Evolutionary conservation across 92 coral and sea anemone genomes (phyloP).

Genomic region (Diadumene lineata): DNA sequence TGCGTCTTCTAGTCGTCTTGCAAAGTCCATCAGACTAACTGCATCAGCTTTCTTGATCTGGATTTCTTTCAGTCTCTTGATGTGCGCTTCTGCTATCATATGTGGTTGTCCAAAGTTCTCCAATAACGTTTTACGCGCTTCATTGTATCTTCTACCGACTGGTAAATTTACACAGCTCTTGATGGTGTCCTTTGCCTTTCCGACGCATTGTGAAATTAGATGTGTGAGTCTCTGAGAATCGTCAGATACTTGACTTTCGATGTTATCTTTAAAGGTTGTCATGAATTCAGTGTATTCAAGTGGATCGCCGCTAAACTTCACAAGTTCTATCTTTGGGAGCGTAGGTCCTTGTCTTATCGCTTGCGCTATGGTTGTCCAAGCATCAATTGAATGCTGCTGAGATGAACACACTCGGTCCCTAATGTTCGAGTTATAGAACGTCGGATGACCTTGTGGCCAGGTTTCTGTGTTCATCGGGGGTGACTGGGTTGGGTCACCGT

Average conservation of each 20-base stretch:
- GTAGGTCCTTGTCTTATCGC: conserved; percentile 52
- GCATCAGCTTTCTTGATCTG: conserved; percentile 59
- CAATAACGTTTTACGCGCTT: conserved; percentile 47
- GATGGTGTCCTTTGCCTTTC: conserved; percentile 66
- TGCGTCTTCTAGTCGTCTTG: conserved; percentile 40
- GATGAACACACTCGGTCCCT: too few relatives aligned
- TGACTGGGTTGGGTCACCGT: too few relatives aligned
- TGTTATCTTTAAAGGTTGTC: conserved; percentile 52
- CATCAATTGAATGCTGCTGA: too few relatives aligned
- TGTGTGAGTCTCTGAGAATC: conserved; percentile 66
- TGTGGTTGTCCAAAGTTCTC: conserved; percentile 80
- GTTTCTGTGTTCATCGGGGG: too few relatives aligned
- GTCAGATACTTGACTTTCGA: conserved; percentile 59
- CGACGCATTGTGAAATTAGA: conserved; percentile 59
- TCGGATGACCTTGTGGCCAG: too few relatives aligned
- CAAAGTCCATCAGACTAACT: conserved; percentile 61
- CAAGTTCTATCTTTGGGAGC: conserved; percentile 51
- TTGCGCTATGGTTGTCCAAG: too few relatives aligned
- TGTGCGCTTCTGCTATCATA: conserved; percentile 69
- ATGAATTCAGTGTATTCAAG: conserved; percentile 67
- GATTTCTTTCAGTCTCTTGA: conserved; percentile 57
- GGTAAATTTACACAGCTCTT: conserved; percentile 65
- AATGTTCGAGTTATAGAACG: too few relatives aligned
- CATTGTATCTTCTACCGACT: conserved; percentile 40
- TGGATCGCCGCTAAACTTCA: conserved; percentile 71